These are phyloP conservation scores for Pogonophryne albipinna DNA, from an alignment of 2,797 vertebrate species.

Conservation along the genomic window DNA sequence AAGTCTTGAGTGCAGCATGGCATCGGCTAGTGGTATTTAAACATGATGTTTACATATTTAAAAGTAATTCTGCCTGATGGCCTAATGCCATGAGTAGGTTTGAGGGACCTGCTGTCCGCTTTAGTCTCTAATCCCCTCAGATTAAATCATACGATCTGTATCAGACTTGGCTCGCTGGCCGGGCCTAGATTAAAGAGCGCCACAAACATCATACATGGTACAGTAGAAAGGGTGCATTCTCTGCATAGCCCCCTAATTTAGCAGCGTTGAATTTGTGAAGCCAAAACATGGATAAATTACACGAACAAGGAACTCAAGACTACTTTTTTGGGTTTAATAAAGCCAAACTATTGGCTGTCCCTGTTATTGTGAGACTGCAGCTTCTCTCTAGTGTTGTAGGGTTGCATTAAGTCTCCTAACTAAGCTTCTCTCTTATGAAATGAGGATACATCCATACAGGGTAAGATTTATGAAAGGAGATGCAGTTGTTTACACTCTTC, in stretches of 20 bases:
- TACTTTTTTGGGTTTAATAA: slow-evolving; percentile 14
- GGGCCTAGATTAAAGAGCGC: slow-evolving; percentile 66
- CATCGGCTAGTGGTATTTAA: slow-evolving; percentile 72
- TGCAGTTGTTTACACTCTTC: not conserved
- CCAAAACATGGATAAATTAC: slow-evolving; percentile 22
- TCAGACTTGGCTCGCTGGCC: slow-evolving; percentile 67
- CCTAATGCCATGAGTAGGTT: slow-evolving; percentile 74
- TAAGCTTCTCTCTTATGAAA: not conserved
- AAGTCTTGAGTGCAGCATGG: slow-evolving; percentile 31
- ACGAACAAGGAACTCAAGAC: slow-evolving; percentile 16
- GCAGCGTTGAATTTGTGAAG: slow-evolving; percentile 22
- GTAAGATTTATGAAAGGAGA: not conserved
- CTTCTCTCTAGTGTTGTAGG: not conserved
- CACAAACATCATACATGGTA: slow-evolving; percentile 19
- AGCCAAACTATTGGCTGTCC: not conserved
- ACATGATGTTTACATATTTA: slow-evolving; percentile 81
- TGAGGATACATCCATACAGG: not conserved
- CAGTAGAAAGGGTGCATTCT: slow-evolving; percentile 32
- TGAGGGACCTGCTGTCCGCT: slow-evolving; percentile 70
- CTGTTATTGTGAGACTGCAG: slow-evolving; percentile 9
- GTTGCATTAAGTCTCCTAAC: not conserved
- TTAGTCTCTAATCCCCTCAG: slow-evolving; percentile 80
- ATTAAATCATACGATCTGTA: slow-evolving; percentile 85
- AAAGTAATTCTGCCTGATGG: slow-evolving; percentile 72
- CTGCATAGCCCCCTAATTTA: slow-evolving; percentile 39